phyloP scores from a whole-genome alignment of 2,888 invertebrate genomes.

The Ctena decussata region DNA sequence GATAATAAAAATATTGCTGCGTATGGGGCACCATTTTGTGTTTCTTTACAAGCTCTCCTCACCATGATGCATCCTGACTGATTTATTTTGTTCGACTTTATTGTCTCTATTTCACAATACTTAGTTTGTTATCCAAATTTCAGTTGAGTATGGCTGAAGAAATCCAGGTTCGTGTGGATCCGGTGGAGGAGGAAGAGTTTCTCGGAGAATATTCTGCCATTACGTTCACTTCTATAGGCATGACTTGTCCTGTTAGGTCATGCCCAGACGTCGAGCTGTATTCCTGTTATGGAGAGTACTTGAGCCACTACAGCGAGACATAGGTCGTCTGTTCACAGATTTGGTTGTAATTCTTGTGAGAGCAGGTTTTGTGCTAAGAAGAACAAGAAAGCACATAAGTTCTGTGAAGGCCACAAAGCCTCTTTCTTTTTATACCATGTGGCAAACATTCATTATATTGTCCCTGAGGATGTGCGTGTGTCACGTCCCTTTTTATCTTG shows the following conservation, averaged over 20 bases:
- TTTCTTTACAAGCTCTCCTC: too few species aligned
- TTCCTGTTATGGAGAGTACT: too few species aligned
- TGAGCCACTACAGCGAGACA: too few species aligned
- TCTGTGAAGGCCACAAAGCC: background rate
- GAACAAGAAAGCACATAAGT: background rate
- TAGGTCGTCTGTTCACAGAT: too few species aligned
- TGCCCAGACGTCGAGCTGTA: background rate
- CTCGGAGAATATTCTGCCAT: background rate
- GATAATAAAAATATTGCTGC: too few species aligned
- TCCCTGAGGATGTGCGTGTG: background rate
- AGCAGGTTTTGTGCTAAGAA: background rate
- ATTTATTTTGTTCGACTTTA: too few species aligned
- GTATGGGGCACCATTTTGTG: too few species aligned
- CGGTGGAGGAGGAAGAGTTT: background rate
- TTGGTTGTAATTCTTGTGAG: background rate
- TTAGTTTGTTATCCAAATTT: too few species aligned
- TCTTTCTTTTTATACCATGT: background rate
- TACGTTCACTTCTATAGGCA: background rate
- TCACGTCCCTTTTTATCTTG: too few species aligned
- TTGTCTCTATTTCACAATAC: too few species aligned
- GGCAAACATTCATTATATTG: background rate
- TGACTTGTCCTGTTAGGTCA: background rate
- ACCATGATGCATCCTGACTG: too few species aligned
- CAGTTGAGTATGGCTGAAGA: too few species aligned
- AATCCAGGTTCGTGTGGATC: background rate